These are phyloP conservation scores for Linepithema humile DNA, from an alignment of 1,140 invertebrate genomes.

Conservation along the genomic window DNA sequence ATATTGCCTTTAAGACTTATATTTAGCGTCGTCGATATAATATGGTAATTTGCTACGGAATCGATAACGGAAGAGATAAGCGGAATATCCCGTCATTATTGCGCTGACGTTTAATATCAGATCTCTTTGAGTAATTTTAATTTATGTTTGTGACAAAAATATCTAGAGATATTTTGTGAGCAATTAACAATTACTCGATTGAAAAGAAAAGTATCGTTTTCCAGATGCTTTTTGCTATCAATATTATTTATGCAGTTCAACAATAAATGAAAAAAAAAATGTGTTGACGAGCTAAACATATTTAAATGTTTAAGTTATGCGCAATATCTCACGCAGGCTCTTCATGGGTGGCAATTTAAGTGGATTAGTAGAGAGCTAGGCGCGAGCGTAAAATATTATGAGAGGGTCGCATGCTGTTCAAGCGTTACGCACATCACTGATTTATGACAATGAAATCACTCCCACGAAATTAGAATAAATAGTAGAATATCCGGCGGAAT, in stretches of 20 bases:
- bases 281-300: neutral
- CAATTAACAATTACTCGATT: neutral
- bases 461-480: constrained; percentile 18
- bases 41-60: too few relatives aligned
- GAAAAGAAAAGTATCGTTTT: neutral
- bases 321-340: neutral
- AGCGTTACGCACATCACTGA: neutral
- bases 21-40: constrained; percentile 34
- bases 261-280: neutral
- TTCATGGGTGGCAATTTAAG: constrained; percentile 20
- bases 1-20: constrained; percentile 56
- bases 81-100: neutral
- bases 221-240: too few relatives aligned
- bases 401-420: neutral
- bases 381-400: constrained; percentile 5
- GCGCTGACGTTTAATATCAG: neutral
- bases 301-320: neutral
- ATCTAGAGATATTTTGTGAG: neutral
- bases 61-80: neutral
- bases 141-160: neutral
- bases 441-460: constrained; percentile 33
- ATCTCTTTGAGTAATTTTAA: neutral
- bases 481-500: neutral
- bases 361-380: neutral
- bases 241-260: neutral